Conservation (phyloP, 2,113 vertebrate genomes). For the Alligator sinensis region DNA sequence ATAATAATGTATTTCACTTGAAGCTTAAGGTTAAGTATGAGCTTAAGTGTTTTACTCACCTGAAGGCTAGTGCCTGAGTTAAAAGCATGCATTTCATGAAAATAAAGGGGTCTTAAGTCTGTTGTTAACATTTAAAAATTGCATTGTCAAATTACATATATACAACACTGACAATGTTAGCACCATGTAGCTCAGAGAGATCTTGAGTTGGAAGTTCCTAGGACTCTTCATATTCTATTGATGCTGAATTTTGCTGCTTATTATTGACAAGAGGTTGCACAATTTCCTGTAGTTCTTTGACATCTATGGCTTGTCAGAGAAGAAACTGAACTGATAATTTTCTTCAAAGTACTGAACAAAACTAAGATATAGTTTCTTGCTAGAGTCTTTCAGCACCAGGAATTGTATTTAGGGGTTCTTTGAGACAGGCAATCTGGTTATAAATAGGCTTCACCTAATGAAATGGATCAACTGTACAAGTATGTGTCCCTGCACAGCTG, state of each 20-base stretch:
- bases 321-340: neutral
- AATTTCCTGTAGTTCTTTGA: neutral
- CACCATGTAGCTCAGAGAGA: neutral
- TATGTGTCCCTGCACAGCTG: too few species aligned
- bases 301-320: neutral
- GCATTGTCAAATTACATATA: too few species aligned
- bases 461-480: too few species aligned
- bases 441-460: too few species aligned
- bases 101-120: neutral
- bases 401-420: neutral
- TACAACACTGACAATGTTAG: neutral
- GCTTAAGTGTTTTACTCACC: neutral
- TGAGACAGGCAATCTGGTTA: neutral
- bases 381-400: neutral
- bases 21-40: neutral
- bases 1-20: rapidly evolving
- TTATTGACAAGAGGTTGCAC: neutral
- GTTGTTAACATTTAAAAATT: too few species aligned
- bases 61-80: neutral
- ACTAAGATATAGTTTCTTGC: neutral
- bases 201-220: neutral
- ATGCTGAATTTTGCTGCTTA: neutral
- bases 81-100: neutral
- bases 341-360: neutral
- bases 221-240: neutral